Percentiles rank a stretch among this genome's conserved stretches.
phyloP scores from a whole-genome alignment of 2,888 invertebrate species.

The Eretmocerus hayati region DNA sequence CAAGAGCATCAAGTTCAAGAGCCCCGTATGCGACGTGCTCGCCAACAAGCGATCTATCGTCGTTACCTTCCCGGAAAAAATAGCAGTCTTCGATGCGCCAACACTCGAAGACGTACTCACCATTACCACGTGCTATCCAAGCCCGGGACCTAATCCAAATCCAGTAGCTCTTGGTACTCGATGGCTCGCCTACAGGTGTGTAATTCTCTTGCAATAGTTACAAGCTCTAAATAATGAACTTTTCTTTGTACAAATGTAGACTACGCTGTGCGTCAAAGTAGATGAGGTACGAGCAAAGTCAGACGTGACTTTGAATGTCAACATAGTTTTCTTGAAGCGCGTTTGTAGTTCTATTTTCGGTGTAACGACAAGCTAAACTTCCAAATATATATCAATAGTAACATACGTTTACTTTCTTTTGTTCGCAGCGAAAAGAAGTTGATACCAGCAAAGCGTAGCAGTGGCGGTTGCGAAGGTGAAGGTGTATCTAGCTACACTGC shows the following conservation, averaged over 20 bases:
- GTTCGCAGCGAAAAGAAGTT: constrained; percentile 74
- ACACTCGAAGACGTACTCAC: constrained; percentile 80
- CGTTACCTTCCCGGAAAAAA: constrained; percentile 80
- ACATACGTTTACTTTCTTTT: neutral
- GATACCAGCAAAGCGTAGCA: constrained; percentile 68
- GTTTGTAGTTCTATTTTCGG: no score
- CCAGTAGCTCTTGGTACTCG: constrained; percentile 82
- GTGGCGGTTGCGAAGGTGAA: constrained; percentile 78
- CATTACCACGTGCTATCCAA: constrained; percentile 83
- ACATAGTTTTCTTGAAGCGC: no score
- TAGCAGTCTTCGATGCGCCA: constrained; percentile 85
- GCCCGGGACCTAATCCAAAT: constrained; percentile 72
- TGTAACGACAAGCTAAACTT: no score
- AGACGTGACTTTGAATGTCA: no score
- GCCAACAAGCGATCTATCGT: constrained; percentile 85
- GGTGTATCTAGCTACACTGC: constrained; percentile 86
- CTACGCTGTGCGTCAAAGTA: no score
- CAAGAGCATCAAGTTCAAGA: constrained; percentile 89
- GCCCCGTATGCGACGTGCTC: constrained; percentile 76
- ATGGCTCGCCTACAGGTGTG: constrained; percentile 66
- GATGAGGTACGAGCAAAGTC: no score
- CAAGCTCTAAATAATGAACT: no score
- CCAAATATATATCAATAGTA: neutral
- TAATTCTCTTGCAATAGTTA: no score
- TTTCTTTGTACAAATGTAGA: no score